These are phyloP conservation scores for Megathymus violae DNA, from an alignment of 1,140 invertebrate species.

Conservation along the genomic window DNA sequence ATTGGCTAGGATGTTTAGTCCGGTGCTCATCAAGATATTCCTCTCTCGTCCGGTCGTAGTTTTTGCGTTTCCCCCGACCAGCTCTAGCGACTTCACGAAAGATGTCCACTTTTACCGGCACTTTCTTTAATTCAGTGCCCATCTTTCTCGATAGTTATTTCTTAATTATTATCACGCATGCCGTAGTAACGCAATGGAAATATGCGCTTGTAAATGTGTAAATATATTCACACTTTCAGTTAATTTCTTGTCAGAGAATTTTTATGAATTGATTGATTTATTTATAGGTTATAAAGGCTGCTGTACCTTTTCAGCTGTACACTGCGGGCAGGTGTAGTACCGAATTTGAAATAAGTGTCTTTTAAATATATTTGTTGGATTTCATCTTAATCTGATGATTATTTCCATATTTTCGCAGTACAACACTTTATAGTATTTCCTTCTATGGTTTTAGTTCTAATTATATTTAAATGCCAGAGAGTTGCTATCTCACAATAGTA, in stretches of 20 bases:
- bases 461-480: not conserved
- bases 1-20: slow-evolving; percentile 14
- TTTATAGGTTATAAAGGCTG: no score
- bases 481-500: no score
- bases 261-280: not conserved
- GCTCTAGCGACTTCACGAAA: slow-evolving; percentile 45
- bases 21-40: slow-evolving; percentile 41
- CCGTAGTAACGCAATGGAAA: not conserved
- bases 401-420: no score
- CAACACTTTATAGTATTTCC: no score
- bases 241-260: not conserved
- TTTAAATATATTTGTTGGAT: no score
- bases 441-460: no score
- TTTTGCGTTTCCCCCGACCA: slow-evolving; percentile 63
- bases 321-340: no score
- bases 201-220: not conserved
- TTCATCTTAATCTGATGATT: no score
- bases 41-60: slow-evolving; percentile 49
- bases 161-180: not conserved
- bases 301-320: no score
- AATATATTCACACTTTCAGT: slow-evolving; percentile 5
- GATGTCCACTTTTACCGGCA: slow-evolving; percentile 60
- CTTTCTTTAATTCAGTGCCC: slow-evolving; percentile 48
- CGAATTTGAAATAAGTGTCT: no score
- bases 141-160: slow-evolving; percentile 9